Evolutionary conservation across 2,797 vertebrate genomes (phyloP).

Genomic region (Malacoctenus gilli): DNA sequence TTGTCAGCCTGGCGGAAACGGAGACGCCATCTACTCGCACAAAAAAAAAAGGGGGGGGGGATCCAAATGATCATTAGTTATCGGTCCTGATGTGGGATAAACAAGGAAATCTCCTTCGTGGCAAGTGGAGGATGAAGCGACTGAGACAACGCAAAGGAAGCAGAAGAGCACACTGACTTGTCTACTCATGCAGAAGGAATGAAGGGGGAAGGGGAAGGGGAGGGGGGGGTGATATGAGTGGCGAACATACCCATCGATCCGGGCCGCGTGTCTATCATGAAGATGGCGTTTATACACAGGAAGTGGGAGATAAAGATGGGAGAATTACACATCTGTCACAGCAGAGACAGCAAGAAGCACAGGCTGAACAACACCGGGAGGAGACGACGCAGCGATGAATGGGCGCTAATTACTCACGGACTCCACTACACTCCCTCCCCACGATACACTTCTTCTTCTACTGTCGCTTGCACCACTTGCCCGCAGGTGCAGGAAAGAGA

Average conservation of each 20-base stretch:
- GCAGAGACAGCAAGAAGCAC: conserved; percentile 37
- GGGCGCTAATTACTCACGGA: conserved; percentile 5
- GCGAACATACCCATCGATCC: conserved; percentile 85
- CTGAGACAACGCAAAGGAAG: neutral
- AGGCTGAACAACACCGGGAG: conserved; percentile 36
- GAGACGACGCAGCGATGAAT: conserved; percentile 34
- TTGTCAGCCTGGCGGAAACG: conserved; percentile 30
- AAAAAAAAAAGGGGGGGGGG: too few species aligned
- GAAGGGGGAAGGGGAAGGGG: too few species aligned
- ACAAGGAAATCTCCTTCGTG: neutral
- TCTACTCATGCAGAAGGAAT: conserved; percentile 44
- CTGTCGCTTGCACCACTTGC: conserved; percentile 1
- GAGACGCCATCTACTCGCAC: conserved; percentile 10
- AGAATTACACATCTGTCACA: conserved; percentile 63
- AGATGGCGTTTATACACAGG: conserved; percentile 74
- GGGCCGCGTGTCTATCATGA: conserved; percentile 81
- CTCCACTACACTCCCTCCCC: neutral
- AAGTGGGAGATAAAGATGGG: conserved; percentile 65
- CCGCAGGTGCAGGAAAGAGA: too few species aligned
- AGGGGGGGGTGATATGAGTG: conserved; percentile 53
- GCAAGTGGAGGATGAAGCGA: neutral
- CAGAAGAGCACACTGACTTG: conserved; percentile 10
- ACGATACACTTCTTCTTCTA: too few species aligned
- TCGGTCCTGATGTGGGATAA: conserved; percentile 22
- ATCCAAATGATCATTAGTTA: conserved; percentile 47